A percentile compares a stretch with the other conserved stretches of the same genome.
Conservation (phyloP, 2,797 vertebrate genomes). For the Leptoclinus maculatus region DNA sequence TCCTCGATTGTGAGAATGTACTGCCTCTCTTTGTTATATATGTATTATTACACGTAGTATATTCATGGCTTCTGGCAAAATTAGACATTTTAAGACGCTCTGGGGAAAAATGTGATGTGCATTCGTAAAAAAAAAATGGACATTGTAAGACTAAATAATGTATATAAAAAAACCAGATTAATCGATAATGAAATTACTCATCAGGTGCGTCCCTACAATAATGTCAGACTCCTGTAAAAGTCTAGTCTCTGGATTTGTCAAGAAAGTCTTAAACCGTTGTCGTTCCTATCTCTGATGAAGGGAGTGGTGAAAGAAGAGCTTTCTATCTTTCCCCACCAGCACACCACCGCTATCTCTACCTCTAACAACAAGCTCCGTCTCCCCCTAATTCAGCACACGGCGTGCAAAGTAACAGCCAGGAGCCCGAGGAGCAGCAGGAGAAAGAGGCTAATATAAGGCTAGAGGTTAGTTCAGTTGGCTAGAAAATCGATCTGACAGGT, state of each 20-base stretch:
- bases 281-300: slow-evolving; percentile 52
- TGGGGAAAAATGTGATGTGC: neutral
- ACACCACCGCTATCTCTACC: slow-evolving; percentile 46
- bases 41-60: neutral
- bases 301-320: slow-evolving; percentile 62
- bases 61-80: neutral
- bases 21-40: neutral
- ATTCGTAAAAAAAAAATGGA: too few relatives aligned
- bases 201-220: neutral
- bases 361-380: slow-evolving; percentile 6
- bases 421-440: neutral
- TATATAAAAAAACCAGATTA: neutral
- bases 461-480: neutral
- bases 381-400: neutral
- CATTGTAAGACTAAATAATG: neutral
- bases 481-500: neutral
- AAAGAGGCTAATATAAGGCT: neutral
- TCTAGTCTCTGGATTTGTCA: neutral
- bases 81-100: neutral
- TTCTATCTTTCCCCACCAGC: slow-evolving; percentile 72
- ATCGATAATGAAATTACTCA: neutral
- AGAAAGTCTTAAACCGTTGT: neutral
- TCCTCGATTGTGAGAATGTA: neutral
- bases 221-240: neutral
- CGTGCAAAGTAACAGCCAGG: neutral